Evolutionary conservation across 2,888 invertebrate species (phyloP), one percentile per base, ranked within the genome.

Genomic region (Ctena decussata): DNA sequence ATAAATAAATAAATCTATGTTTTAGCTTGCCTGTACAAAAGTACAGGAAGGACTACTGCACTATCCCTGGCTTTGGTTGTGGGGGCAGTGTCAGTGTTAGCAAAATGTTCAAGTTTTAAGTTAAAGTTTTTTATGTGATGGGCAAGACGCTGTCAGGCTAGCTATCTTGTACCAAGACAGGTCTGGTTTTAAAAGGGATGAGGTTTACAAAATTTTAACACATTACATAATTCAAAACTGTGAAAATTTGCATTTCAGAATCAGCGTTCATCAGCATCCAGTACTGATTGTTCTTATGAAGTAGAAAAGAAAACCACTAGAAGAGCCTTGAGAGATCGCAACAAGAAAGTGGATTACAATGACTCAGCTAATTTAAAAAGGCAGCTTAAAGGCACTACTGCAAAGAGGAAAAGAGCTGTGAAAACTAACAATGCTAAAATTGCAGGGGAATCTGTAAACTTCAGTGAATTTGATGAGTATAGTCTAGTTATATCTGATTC

Each of bases 381-480:
- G 65, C 85, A 82, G 39, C 53, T 79, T 2, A 37, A 46, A 75
- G 83, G 81, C 5, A 75, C 75, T 15, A 77, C 81, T 32, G 85
- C 79, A 0, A 87, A 87, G 77, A 27, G 87, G 30, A 87, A 87
- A 76, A 49, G 85, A 30, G 57, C 77, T 21, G 82, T 81, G 0
- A 80, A 46, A 57, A 46, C 74, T 21, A 18, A 24, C 30, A 49
- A 46, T 39, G 24, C 46, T 30, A 15, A 69, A 1, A 41, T 27
- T n/a, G 21, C 32, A 24, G 24, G 30, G 27, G 69, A 82, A 30
- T 79, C 84, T 2, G 77, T 86, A 18, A 93, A 93, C 80, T 94
- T 93, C 77, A 94, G 93, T 85, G 93, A 94, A 72, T 92, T 94
- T 91, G 94, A 94, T 71, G 91, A 92, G 39, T 93, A 94, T 80